Evolutionary conservation across 1,140 invertebrate genomes (phyloP).

Genomic region (Pseudomyrmex concolor): DNA sequence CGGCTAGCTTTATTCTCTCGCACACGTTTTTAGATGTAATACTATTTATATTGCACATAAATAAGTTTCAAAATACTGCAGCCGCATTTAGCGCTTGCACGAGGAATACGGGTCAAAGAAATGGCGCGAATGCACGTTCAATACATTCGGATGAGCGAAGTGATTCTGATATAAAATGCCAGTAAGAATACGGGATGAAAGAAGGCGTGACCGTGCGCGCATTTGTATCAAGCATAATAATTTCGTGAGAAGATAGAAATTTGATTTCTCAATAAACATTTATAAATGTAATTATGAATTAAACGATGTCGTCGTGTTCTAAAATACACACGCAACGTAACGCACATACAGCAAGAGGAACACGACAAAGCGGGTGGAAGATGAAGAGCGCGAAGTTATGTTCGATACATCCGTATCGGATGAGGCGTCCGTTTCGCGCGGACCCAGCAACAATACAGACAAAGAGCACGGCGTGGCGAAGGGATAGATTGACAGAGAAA

Average conservation of each 20-base stretch:
- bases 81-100: constrained; percentile 11
- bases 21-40: constrained; percentile 19
- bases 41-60: constrained; percentile 39
- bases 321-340: neutral
- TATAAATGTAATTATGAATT: constrained; percentile 3
- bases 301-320: neutral
- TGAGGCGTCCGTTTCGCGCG: constrained; percentile 49
- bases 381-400: constrained; percentile 30
- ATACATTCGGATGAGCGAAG: neutral
- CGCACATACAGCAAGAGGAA: neutral
- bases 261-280: neutral
- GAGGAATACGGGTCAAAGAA: constrained; percentile 39
- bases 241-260: too few relatives aligned
- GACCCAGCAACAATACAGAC: constrained; percentile 2
- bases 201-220: neutral
- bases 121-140: constrained; percentile 18
- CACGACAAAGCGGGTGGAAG: neutral
- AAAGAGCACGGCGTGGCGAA: neutral
- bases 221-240: neutral
- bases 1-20: neutral
- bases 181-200: constrained; percentile 7
- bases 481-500: constrained; percentile 13
- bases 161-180: constrained; percentile 32
- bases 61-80: constrained; percentile 16
- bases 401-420: constrained; percentile 66